Conservation (phyloP, 2,797 vertebrate species). For the Acropternis orthonyx region DNA sequence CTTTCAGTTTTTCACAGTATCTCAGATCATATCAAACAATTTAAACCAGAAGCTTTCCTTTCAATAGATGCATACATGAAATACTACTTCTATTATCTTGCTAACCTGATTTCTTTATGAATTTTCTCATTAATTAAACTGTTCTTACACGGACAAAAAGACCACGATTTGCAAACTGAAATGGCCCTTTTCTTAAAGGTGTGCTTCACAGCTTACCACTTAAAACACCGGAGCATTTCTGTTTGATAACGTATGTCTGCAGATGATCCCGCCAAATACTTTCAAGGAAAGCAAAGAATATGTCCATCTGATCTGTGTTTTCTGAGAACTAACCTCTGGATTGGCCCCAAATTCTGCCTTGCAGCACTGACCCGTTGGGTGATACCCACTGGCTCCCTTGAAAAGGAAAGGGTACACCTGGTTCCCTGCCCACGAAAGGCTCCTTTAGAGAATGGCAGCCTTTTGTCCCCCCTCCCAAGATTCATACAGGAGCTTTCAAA, state of each 20-base stretch:
- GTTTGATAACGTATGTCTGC: neutral
- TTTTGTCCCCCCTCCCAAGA: neutral
- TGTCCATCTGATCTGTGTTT: neutral
- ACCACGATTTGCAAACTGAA: neutral
- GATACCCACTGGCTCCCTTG: neutral
- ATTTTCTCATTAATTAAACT: neutral
- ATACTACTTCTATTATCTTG: neutral
- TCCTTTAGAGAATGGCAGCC: constrained; percentile 23
- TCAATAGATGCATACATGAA: neutral
- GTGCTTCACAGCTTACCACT: neutral
- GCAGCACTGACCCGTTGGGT: neutral
- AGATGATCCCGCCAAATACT: neutral
- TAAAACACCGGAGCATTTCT: neutral
- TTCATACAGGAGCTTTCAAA: constrained; percentile 2
- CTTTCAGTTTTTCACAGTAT: neutral
- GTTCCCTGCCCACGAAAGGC: constrained; percentile 32
- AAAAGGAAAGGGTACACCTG: constrained; percentile 36
- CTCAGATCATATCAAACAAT: neutral
- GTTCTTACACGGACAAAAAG: neutral
- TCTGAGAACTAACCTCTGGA: neutral
- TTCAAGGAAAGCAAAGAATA: neutral
- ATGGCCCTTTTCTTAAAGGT: neutral
- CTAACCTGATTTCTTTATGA: neutral
- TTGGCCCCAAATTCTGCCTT: neutral
- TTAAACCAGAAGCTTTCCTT: neutral